A percentile compares a stretch with the other conserved stretches of the same genome.
These are phyloP conservation scores for Physocephala rufipes DNA, from an alignment of 2,888 invertebrate genomes.

Conservation along the genomic window DNA sequence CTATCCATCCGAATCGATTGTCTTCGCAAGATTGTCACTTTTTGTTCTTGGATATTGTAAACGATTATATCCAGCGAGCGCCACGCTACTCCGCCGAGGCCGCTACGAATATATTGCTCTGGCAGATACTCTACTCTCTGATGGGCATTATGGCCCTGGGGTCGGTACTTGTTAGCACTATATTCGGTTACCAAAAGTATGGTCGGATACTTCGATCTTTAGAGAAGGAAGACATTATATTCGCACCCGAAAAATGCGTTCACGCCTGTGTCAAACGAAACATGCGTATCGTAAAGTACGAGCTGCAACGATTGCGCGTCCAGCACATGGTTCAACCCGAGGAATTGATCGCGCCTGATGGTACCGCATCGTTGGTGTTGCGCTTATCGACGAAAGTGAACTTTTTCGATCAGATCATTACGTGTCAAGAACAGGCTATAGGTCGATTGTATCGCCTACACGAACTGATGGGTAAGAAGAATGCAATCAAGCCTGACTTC, in stretches of 20 bases:
- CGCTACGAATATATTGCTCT: constrained; percentile 45
- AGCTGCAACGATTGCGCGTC: constrained; percentile 39
- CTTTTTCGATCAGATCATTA: constrained; percentile 36
- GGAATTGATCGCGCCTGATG: constrained; percentile 40
- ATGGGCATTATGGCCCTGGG: constrained; percentile 41
- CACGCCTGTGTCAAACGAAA: constrained; percentile 40
- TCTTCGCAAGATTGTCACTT: constrained; percentile 46
- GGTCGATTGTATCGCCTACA: constrained; percentile 41
- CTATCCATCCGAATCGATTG: constrained; percentile 46
- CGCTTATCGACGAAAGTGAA: constrained; percentile 41
- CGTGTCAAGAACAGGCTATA: constrained; percentile 19
- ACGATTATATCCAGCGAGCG: constrained; percentile 48
- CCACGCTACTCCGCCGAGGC: constrained; percentile 46
- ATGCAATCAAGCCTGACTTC: constrained; percentile 34
- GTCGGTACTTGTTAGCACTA: constrained; percentile 30
- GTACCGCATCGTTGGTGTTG: constrained; percentile 37
- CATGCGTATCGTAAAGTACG: constrained; percentile 41
- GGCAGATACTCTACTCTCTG: constrained; percentile 45
- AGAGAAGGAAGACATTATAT: constrained; percentile 21
- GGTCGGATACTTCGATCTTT: constrained; percentile 7
- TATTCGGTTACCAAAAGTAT: constrained; percentile 39
- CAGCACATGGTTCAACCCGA: constrained; percentile 40
- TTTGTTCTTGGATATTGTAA: constrained; percentile 46
- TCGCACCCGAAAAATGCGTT: constrained; percentile 38
- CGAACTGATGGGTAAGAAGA: constrained; percentile 34